Conservation (phyloP, 1,140 invertebrate species). For the Panagrolaimus sp. region DNA sequence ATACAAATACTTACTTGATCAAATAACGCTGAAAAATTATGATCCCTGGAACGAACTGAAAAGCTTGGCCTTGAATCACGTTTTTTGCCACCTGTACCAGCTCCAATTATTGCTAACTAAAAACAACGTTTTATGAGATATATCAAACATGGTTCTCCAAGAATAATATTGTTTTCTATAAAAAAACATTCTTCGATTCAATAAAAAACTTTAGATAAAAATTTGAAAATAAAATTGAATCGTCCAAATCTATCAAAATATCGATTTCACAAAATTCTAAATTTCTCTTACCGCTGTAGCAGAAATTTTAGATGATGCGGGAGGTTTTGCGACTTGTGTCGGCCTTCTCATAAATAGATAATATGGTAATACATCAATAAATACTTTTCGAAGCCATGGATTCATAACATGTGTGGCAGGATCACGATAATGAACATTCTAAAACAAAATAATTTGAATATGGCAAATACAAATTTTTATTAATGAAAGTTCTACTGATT, state of each 20-base stretch:
- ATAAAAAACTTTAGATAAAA: too few relatives aligned
- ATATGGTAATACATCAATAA: constrained; percentile 80
- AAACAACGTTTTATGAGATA: too few relatives aligned
- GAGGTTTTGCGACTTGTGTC: background rate
- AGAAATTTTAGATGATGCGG: background rate
- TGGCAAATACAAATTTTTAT: constrained; percentile 3
- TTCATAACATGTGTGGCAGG: constrained; percentile 90
- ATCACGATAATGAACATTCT: constrained; percentile 90
- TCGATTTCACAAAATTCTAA: too few relatives aligned
- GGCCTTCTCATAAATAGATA: constrained; percentile 58
- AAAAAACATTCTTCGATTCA: too few relatives aligned
- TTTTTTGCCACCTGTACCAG: constrained; percentile 15
- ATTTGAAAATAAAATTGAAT: too few relatives aligned
- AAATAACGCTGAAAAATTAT: constrained; percentile 21
- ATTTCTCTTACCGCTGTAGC: background rate
- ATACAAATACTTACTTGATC: constrained; percentile 21
- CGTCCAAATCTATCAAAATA: too few relatives aligned
- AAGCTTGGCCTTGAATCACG: constrained; percentile 24
- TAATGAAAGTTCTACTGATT: too few relatives aligned
- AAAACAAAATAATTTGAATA: constrained; percentile 21
- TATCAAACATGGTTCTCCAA: too few relatives aligned
- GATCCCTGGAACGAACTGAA: constrained; percentile 14
- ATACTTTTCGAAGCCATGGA: constrained; percentile 78
- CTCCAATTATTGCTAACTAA: background rate
- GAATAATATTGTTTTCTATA: too few relatives aligned